Conservation (phyloP, 2,888 invertebrate genomes). For the Xanthostigma xanthostigma region DNA sequence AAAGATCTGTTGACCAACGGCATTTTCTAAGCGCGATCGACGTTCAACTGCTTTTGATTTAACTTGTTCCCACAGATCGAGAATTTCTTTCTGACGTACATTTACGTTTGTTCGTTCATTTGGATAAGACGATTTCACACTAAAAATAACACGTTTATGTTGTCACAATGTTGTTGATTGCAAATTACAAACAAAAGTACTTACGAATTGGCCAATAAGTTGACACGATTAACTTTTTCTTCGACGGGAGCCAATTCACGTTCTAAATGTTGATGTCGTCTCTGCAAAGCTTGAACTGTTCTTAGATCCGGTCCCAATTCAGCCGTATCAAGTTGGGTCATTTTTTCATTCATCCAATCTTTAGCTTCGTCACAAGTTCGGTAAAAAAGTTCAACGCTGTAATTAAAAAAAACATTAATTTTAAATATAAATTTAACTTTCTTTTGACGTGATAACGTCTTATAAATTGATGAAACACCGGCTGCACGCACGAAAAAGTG, state of each 20-base stretch:
- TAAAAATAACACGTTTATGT: slow-evolving; percentile 22
- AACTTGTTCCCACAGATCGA: slow-evolving; percentile 77
- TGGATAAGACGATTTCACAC: slow-evolving; percentile 85
- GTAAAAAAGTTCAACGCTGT: slow-evolving; percentile 85
- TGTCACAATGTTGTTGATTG: not conserved
- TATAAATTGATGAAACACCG: no score
- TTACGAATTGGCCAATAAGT: slow-evolving; percentile 70
- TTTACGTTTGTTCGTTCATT: slow-evolving; percentile 77
- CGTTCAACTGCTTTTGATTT: slow-evolving; percentile 72
- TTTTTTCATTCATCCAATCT: slow-evolving; percentile 97
- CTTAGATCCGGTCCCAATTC: slow-evolving; percentile 73
- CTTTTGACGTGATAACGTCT: slow-evolving; percentile 1
- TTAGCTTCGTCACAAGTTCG: slow-evolving; percentile 92
- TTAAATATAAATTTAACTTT: not conserved
- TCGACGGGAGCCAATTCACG: slow-evolving; percentile 86
- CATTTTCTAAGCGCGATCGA: slow-evolving; percentile 74
- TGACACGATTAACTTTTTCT: slow-evolving; percentile 83
- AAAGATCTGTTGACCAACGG: slow-evolving; percentile 91
- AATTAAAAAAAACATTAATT: slow-evolving; percentile 3
- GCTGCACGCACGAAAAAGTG: no score
- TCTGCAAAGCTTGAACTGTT: slow-evolving; percentile 80
- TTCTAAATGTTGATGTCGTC: slow-evolving; percentile 85
- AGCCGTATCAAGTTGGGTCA: slow-evolving; percentile 68
- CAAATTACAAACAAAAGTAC: slow-evolving; percentile 20
- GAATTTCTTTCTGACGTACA: slow-evolving; percentile 67